phyloP scores from a whole-genome alignment of 2,888 invertebrate species.

The Cephus runcator region DNA sequence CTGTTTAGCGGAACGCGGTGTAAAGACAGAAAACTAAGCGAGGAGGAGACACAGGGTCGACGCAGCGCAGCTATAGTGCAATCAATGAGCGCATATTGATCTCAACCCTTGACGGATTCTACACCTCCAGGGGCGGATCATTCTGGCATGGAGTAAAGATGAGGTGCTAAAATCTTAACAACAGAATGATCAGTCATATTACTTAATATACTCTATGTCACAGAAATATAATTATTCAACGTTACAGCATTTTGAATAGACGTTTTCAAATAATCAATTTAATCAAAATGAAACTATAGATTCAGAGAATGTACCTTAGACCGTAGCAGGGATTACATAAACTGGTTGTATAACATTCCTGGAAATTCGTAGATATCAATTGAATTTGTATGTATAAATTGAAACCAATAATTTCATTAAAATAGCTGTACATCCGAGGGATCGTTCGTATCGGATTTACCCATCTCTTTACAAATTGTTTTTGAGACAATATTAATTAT shows the following conservation, averaged over 20 bases:
- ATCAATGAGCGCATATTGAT: constrained; percentile 56
- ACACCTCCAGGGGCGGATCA: constrained; percentile 46
- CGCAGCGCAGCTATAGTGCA: constrained; percentile 41
- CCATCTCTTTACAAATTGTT: neutral
- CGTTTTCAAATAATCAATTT: neutral
- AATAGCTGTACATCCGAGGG: neutral
- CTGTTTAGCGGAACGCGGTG: neutral
- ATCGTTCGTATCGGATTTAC: neutral
- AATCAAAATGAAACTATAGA: neutral
- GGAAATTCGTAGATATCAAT: neutral
- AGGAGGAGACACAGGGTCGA: constrained; percentile 27
- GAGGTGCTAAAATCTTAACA: constrained; percentile 13
- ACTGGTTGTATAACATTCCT: neutral
- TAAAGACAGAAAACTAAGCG: neutral
- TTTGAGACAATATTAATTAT: neutral
- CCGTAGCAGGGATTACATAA: neutral
- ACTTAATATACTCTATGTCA: neutral
- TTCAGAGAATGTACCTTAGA: neutral
- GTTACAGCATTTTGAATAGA: neutral
- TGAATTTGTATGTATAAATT: neutral
- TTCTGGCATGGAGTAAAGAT: constrained; percentile 20
- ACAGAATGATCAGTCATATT: neutral
- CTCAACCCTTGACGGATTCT: constrained; percentile 47
- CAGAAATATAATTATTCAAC: neutral
- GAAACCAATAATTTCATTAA: neutral